Percentiles rank a stretch among this genome's conserved stretches.
Conservation (phyloP, 2,888 invertebrate species). For the Strigamia maritima region DNA sequence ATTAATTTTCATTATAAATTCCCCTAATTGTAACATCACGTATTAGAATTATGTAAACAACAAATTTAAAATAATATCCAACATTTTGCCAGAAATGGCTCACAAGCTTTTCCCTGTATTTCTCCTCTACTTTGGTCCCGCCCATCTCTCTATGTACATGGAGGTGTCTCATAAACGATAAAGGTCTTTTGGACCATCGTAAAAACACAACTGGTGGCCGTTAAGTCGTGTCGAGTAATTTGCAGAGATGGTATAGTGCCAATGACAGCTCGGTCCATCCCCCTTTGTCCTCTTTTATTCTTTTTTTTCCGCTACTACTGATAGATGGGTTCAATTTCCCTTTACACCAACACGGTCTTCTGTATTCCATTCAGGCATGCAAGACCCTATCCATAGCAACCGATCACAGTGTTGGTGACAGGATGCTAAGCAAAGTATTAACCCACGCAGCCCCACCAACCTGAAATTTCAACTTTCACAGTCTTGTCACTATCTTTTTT, state of each 20-base stretch:
- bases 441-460: no score
- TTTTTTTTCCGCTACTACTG: neutral
- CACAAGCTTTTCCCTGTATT: neutral
- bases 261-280: slow-evolving; percentile 23
- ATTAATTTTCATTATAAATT: no score
- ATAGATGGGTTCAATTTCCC: slow-evolving; percentile 23
- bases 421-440: slow-evolving; percentile 16
- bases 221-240: slow-evolving; percentile 23
- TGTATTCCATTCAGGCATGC: slow-evolving; percentile 19
- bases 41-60: neutral
- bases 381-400: neutral
- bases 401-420: slow-evolving; percentile 6
- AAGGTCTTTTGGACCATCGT: slow-evolving; percentile 18
- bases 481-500: no score
- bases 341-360: slow-evolving; percentile 11
- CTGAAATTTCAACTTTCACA: no score
- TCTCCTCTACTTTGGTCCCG: neutral
- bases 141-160: neutral
- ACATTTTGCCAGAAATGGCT: neutral
- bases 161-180: slow-evolving; percentile 9
- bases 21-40: neutral
- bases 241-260: slow-evolving; percentile 20
- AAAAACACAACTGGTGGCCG: slow-evolving; percentile 23
- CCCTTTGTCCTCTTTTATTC: slow-evolving; percentile 18
- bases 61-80: neutral